phyloP scores from a whole-genome alignment of 2,797 vertebrate genomes.

The Podargus strigoides region DNA sequence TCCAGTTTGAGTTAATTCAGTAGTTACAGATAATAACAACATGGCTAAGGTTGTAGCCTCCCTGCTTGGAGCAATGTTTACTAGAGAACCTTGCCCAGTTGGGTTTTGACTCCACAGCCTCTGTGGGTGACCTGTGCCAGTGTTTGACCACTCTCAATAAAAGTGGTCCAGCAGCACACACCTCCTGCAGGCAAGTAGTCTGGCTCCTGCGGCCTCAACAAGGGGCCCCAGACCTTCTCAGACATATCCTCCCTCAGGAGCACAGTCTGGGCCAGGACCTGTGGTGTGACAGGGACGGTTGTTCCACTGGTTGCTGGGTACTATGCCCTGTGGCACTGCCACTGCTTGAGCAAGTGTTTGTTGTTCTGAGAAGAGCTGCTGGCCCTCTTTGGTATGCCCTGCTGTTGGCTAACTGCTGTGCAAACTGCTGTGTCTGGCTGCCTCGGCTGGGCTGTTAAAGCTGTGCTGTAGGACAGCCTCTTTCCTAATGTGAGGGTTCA shows the following conservation, averaged over 20 bases:
- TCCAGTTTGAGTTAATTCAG: not conserved
- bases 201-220: not conserved
- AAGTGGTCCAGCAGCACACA: not conserved
- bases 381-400: not conserved
- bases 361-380: not conserved
- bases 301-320: not conserved
- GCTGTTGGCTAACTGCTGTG: not conserved
- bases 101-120: not conserved
- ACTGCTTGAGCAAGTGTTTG: not conserved
- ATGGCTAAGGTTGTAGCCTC: not conserved
- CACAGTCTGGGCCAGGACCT: too few species aligned
- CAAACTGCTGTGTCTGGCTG: not conserved
- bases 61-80: not conserved
- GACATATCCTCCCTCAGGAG: not conserved
- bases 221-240: not conserved
- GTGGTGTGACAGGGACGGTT: not conserved
- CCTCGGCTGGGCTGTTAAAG: fast-evolving
- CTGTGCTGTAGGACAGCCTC: not conserved
- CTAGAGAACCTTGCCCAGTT: not conserved
- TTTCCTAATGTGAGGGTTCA: not conserved
- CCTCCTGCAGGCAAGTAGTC: not conserved
- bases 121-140: not conserved
- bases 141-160: not conserved
- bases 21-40: not conserved
- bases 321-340: not conserved